A percentile compares a stretch with the other conserved stretches of the same genome.
Evolutionary conservation across 1,140 invertebrate species (phyloP).

Genomic region (Heliconius hermathena): DNA sequence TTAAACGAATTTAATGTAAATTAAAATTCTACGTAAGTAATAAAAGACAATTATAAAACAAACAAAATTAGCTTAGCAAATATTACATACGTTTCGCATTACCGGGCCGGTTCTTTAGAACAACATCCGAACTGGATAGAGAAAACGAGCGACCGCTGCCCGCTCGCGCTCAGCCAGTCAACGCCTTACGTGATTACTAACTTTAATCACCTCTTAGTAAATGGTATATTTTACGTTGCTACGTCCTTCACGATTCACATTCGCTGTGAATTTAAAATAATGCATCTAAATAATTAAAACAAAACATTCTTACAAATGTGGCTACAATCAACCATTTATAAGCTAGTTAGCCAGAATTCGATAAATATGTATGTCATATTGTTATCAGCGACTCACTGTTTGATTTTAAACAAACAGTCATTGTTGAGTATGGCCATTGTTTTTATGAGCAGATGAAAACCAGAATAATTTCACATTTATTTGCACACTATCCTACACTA

Average conservation of each 20-base stretch:
- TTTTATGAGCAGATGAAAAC: constrained; percentile 51
- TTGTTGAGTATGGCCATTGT: constrained; percentile 54
- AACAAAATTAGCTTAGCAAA: constrained; percentile 64
- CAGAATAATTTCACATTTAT: constrained; percentile 35
- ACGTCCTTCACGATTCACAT: background rate
- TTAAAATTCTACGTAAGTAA: background rate
- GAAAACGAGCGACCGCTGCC: constrained; percentile 55
- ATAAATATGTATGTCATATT: constrained; percentile 45
- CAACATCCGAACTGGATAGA: constrained; percentile 52
- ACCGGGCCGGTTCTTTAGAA: constrained; percentile 58
- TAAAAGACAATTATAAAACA: constrained; percentile 61
- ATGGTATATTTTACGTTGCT: constrained; percentile 15
- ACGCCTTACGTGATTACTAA: constrained; percentile 56
- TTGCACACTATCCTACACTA: constrained; percentile 18
- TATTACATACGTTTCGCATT: constrained; percentile 65
- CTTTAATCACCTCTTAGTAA: constrained; percentile 56
- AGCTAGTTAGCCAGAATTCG: constrained; percentile 10
- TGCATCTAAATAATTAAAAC: background rate
- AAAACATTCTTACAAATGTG: background rate
- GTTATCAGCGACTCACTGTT: constrained; percentile 65
- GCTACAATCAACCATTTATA: constrained; percentile 9
- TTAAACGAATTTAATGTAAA: background rate
- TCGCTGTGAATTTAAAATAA: background rate
- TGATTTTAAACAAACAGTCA: constrained; percentile 63
- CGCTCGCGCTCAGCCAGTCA: constrained; percentile 33